A percentile compares a stretch with the other conserved stretches of the same genome.
Conservation (phyloP, 2,113 vertebrate species). For the Cheirogaleus medius region DNA sequence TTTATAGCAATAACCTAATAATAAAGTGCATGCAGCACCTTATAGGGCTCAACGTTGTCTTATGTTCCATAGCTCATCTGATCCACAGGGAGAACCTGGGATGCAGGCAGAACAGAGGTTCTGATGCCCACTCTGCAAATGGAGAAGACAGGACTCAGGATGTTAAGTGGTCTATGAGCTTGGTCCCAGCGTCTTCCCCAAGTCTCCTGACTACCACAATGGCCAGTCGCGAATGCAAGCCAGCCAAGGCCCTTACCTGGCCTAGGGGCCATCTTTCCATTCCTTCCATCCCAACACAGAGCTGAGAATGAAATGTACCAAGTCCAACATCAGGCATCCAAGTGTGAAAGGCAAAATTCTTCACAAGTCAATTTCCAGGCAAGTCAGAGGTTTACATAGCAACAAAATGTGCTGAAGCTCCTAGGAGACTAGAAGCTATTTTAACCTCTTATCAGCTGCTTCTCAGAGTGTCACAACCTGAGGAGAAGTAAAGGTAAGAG, state of each 20-base stretch:
- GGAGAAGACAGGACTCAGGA: not conserved
- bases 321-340: not conserved
- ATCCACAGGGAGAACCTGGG: not conserved
- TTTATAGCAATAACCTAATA: not conserved
- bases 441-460: conserved; percentile 62
- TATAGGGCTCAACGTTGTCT: not conserved
- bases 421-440: conserved; percentile 52
- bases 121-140: not conserved
- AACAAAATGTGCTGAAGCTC: not conserved
- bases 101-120: not conserved
- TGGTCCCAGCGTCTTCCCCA: not conserved
- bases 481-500: conserved; percentile 27
- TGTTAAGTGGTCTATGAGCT: not conserved
- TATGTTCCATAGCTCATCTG: not conserved
- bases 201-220: not conserved
- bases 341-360: conserved; percentile 4
- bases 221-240: not conserved
- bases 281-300: not conserved
- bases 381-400: not conserved
- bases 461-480: conserved; percentile 21
- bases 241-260: not conserved
- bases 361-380: not conserved
- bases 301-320: not conserved
- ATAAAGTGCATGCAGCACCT: not conserved
- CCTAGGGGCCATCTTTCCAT: not conserved